Conservation (phyloP, 2,888 invertebrate species). For the Caradrina clavipalpis region DNA sequence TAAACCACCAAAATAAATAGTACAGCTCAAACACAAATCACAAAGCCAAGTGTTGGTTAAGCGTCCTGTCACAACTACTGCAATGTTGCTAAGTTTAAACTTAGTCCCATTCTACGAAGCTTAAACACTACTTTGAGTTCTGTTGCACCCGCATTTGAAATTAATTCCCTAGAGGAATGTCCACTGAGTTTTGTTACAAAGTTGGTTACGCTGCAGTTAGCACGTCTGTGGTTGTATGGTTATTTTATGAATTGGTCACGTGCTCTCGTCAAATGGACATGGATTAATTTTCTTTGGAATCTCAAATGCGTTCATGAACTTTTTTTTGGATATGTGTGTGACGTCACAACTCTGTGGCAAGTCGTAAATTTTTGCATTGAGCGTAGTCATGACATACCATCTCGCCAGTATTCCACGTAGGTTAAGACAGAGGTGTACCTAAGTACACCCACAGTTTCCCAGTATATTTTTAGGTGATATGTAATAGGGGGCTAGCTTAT, state of each 20-base stretch:
- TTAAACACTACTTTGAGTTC: slow-evolving; percentile 50
- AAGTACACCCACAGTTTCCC: too few species aligned
- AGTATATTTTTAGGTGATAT: too few species aligned
- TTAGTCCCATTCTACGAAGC: slow-evolving; percentile 44
- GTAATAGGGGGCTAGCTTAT: too few species aligned
- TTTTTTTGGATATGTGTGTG: too few species aligned
- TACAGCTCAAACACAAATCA: slow-evolving; percentile 40
- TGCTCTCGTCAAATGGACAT: not conserved
- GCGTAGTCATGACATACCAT: too few species aligned
- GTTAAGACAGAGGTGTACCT: too few species aligned
- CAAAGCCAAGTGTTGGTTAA: slow-evolving; percentile 38
- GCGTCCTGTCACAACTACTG: slow-evolving; percentile 52
- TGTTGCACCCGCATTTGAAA: slow-evolving; percentile 44
- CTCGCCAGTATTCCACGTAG: too few species aligned
- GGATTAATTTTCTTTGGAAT: slow-evolving; percentile 4
- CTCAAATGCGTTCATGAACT: too few species aligned
- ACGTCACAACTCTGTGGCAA: too few species aligned
- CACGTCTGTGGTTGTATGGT: slow-evolving; percentile 6
- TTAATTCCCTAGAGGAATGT: slow-evolving; percentile 46
- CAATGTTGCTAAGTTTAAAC: slow-evolving; percentile 51
- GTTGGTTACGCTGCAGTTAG: slow-evolving; percentile 10
- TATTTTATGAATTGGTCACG: slow-evolving; percentile 4
- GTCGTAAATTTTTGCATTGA: too few species aligned
- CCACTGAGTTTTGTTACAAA: slow-evolving; percentile 33
- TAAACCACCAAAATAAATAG: slow-evolving; percentile 9